phyloP scores from a whole-genome alignment of 2,797 vertebrate species.

The Mareca penelope region DNA sequence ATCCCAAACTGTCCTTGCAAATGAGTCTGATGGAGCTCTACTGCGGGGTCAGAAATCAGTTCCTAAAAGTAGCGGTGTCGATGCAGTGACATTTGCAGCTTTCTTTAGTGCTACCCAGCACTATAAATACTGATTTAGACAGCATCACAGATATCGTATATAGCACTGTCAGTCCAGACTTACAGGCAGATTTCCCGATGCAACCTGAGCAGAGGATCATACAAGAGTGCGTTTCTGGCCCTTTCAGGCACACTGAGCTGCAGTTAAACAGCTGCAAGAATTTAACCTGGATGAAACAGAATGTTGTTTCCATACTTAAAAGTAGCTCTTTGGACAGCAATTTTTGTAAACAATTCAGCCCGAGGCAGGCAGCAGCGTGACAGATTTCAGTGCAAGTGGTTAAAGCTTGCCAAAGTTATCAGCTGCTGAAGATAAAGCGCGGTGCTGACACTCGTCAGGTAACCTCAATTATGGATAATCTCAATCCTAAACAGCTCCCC shows the following conservation, averaged over 20 bases:
- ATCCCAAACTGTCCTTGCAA: background rate
- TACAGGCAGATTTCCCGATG: accelerated
- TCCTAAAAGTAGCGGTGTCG: background rate
- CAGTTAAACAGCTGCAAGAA: background rate
- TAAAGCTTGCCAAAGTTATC: background rate
- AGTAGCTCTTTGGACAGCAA: background rate
- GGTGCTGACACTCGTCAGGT: background rate
- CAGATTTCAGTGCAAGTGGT: background rate
- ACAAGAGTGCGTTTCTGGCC: accelerated
- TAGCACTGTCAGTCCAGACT: background rate
- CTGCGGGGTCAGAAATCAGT: background rate
- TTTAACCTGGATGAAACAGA: accelerated
- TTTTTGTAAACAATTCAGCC: background rate
- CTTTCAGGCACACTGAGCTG: background rate
- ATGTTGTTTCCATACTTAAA: background rate
- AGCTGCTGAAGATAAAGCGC: accelerated
- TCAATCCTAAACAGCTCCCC: background rate
- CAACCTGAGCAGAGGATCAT: background rate
- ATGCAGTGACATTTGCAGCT: background rate
- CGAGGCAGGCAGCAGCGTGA: background rate
- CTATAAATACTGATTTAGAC: background rate
- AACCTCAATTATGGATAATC: accelerated
- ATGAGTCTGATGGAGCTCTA: background rate
- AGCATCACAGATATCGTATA: background rate
- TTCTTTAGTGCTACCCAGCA: background rate